Evolutionary conservation across 2,797 vertebrate species (phyloP).

Genomic region (Cirrhinus mrigala): DNA sequence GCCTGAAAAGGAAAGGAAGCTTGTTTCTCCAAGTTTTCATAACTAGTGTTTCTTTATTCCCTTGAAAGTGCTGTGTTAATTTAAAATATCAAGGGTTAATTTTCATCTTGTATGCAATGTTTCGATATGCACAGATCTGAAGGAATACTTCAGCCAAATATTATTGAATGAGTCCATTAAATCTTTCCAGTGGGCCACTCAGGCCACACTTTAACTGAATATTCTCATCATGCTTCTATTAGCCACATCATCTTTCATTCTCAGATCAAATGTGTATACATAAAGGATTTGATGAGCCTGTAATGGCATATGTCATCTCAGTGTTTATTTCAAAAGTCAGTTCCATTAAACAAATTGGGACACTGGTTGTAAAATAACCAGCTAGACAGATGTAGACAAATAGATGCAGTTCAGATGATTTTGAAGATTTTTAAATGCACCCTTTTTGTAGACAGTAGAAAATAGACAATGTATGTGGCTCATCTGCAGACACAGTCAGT

Average conservation of each 20-base stretch:
- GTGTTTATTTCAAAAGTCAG: background rate
- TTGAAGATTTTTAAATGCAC: background rate
- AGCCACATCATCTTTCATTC: slow-evolving; percentile 1
- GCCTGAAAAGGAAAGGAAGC: background rate
- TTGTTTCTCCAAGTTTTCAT: background rate
- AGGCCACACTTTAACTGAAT: slow-evolving; percentile 4
- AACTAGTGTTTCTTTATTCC: background rate
- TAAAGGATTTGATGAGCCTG: background rate
- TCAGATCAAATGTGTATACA: slow-evolving; percentile 16
- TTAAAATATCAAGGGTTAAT: background rate
- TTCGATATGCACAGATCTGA: background rate
- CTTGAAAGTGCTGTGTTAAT: background rate
- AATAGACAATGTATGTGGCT: background rate
- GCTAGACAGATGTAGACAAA: background rate
- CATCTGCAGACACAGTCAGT: background rate
- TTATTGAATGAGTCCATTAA: background rate
- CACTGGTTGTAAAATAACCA: background rate
- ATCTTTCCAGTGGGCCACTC: background rate
- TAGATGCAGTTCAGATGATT: background rate
- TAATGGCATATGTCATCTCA: background rate
- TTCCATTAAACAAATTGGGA: background rate
- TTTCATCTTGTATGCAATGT: background rate
- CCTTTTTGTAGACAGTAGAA: background rate
- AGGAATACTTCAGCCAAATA: background rate
- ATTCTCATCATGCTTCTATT: slow-evolving; percentile 4